These are phyloP conservation scores for Drosophila buzzatii DNA, from an alignment of 2,888 invertebrate species.

Conservation along the genomic window DNA sequence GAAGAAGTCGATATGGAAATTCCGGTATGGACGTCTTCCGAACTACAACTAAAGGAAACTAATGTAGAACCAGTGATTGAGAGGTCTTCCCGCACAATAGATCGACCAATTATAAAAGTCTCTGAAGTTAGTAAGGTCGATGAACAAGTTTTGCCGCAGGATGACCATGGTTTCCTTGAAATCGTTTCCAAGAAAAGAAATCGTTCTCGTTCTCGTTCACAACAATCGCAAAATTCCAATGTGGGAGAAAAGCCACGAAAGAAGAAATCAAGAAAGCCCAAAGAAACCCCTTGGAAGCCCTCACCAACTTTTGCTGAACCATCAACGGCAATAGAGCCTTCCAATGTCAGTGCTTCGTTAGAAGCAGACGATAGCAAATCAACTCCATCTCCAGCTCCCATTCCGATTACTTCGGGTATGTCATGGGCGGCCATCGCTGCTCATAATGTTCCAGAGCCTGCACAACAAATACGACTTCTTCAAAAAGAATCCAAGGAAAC, in stretches of 20 bases:
- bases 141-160: conserved; percentile 48
- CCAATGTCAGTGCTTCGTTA: no score
- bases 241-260: conserved; percentile 85
- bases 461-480: conserved; percentile 73
- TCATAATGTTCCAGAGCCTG: conserved; percentile 80
- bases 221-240: conserved; percentile 77
- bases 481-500: conserved; percentile 39
- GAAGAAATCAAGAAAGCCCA: conserved; percentile 77
- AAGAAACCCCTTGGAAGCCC: conserved; percentile 23
- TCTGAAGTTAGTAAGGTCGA: conserved; percentile 55
- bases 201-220: conserved; percentile 87
- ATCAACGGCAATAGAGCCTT: conserved; percentile 2
- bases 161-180: conserved; percentile 86
- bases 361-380: conserved; percentile 9
- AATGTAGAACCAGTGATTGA: conserved; percentile 22
- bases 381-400: conserved; percentile 9
- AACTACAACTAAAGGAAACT: conserved; percentile 4
- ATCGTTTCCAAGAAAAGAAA: conserved; percentile 85
- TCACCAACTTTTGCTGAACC: conserved; percentile 5
- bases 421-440: conserved; percentile 81
- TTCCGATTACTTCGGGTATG: conserved; percentile 59
- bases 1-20: conserved; percentile 66
- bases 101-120: conserved; percentile 75
- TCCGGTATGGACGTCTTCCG: conserved; percentile 72
- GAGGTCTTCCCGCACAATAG: conserved; percentile 67